Base-by-base conservation (phyloP, 2,113 vertebrate species). In the Cyprinodon variegatus region DNA sequence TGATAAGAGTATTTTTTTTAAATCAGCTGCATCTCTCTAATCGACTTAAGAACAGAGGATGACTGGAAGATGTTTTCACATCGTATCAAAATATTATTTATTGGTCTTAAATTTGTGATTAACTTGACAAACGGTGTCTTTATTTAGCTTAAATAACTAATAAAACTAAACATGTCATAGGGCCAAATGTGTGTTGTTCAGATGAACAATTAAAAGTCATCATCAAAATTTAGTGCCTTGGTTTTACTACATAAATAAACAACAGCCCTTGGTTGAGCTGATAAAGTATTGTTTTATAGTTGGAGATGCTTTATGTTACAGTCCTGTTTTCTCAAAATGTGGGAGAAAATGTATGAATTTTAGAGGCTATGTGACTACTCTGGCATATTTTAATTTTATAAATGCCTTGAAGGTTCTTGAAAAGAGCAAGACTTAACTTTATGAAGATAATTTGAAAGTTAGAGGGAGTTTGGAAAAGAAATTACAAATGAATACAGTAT, bases 171-270 rank as follows among this genome's bases (percentile, higher is more conserved):
- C 29, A 29, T 29, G 29, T 29, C 29, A 29, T 29, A 29, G 36
- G 15, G 15, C 14, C 53, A 73, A 8, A 13, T 20, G 53, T 37
- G 17, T 68, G 22, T 61, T 77, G n/a, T 62, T 8, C 9, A 40
- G 48, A 12, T 17, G 61, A 76, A n/a, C 48, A 62, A 11, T 50
- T 15, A 80, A 50, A 76, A 63, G 67, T 65, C 81, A 45, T 17
- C 10, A 53, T 76, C 72, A 72, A 50, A 64, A 78, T 76, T 70
- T 50, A 78, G 43, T 66, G 13, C 4, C 4, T 29, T 29, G 29
- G 29, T 29, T 29, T 29, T 29, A 29, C 29, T 50, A 5, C 48
- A 50, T 50, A 17, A 4, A 20, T 17, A 15, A 53, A 53, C 48
- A 53, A 11, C 11, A 46, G 15, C 15, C 17, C 48, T 15, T 15